Evolutionary conservation across 1,140 invertebrate species (phyloP), one percentile per base, ranked within the genome.

Genomic region (Tribolium madens): DNA sequence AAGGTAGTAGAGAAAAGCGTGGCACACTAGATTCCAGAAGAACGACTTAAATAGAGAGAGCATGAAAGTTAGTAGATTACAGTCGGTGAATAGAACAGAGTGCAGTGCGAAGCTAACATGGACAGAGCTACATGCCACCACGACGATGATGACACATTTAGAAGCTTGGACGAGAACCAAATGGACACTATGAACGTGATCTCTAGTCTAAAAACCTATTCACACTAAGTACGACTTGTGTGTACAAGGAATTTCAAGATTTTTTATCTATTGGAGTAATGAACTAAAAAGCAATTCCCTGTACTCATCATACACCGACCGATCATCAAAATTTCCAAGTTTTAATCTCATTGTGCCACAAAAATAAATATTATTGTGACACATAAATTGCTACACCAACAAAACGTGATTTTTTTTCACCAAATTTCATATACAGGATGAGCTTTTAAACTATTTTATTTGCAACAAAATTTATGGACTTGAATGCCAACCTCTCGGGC

Each of bases 1-100:
- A 89, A 90, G 88, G 89, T 90, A 90, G 88, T 90, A 90, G 88
- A 89, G 87, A 84, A 89, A 88, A 90, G 86, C 85, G 85, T 86
- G 84, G 84, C 84, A 81, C 82, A 83, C 83, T 81, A 79, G 77
- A 81, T 81, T 82, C 83, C 83, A 83, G 83, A 83, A 85, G 84
- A 85, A 85, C 83, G 83, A 83, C 71, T 80, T 78, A 78, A 79
- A 78, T 80, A 80, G 68, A 81, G 60, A 83, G 76, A 79, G 74
- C 72, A 76, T 75, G 73, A 68, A 78, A 80, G 72, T 68, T 69
- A 76, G 69, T 48, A 70, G 77, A 71, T 53, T 73, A 71, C 72
- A 80, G 75, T 50, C 73, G 79, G 64, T 53, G 75, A 79, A 77
- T 50, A 73, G 52, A 76, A 73, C 46, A 84, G 84, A 84, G 85